A percentile compares a stretch with the other conserved stretches of the same genome.
These are phyloP conservation scores for Selene dorsalis DNA, from an alignment of 2,797 vertebrate genomes.

Conservation along the genomic window DNA sequence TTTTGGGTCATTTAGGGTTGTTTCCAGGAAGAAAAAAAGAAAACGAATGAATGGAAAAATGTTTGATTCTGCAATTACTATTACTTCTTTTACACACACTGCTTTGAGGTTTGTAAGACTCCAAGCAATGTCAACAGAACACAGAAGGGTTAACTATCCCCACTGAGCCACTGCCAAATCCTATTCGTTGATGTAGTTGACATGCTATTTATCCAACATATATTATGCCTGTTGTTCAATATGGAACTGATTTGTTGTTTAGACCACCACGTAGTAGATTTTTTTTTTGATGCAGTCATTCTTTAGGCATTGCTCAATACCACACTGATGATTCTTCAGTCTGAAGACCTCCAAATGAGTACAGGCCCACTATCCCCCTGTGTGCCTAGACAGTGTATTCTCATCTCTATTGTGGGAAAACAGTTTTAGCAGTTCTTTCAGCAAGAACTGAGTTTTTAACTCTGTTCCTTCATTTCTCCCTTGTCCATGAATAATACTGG, in stretches of 20 bases:
- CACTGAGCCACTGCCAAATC: slow-evolving; percentile 19
- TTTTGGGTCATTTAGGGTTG: background rate
- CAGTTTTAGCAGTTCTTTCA: slow-evolving; percentile 62
- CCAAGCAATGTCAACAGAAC: background rate
- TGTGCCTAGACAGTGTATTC: slow-evolving; percentile 51
- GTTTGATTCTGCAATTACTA: slow-evolving; percentile 5
- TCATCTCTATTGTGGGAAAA: slow-evolving; percentile 70
- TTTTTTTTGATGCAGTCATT: slow-evolving; percentile 53
- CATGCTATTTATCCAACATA: slow-evolving; percentile 43
- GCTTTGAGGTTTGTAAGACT: background rate
- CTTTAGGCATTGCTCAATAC: slow-evolving; percentile 64
- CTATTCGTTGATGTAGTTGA: slow-evolving; percentile 9
- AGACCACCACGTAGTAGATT: slow-evolving; percentile 57
- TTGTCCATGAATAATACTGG: slow-evolving; percentile 45
- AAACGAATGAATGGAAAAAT: background rate
- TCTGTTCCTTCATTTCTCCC: slow-evolving; percentile 43
- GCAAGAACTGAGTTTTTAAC: slow-evolving; percentile 58
- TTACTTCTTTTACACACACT: background rate
- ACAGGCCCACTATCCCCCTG: slow-evolving; percentile 45
- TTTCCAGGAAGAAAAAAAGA: background rate
- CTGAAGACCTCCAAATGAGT: slow-evolving; percentile 66
- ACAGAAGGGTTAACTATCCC: slow-evolving; percentile 1
- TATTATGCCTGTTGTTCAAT: slow-evolving; percentile 52
- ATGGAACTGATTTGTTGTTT: slow-evolving; percentile 67
- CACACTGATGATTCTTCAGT: slow-evolving; percentile 53